Base-by-base conservation (phyloP, 2,888 invertebrate species). In the Diaprepes abbreviatus region DNA sequence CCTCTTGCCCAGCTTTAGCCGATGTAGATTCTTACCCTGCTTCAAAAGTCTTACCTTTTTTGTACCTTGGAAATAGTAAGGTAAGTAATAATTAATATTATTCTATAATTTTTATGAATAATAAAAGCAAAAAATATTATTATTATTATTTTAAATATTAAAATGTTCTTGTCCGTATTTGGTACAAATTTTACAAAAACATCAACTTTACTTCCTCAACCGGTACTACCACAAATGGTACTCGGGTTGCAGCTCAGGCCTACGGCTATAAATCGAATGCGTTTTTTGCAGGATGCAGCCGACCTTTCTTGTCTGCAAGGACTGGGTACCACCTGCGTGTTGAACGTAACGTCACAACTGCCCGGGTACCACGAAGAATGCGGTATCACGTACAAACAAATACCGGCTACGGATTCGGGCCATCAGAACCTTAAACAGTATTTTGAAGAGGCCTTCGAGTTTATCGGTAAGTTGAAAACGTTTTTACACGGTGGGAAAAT, bases 351-450 rank as follows among this genome's bases (percentile, higher is more conserved):
- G 80, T 90, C 92, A 79, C 91, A 92, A 82, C 85, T 91, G 79
- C 91, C 92, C 66, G 90, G 90, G 70, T 89, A 90, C 82, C 91
- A 90, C 84, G 89, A 91, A 82, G 86, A 87, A 73, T 85, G 88
- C 74, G 90, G 90, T 70, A 89, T 90, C 78, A 87, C 87, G 70
- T 93, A 93, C 84, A 90, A 91, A 84, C 90, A 93, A 82, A 90
- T 94, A 82, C 93, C 93, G 66, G 94, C 94, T 75, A 89, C 91
- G 71, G 94, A 94, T 86, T 93, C 92, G 74, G 91, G 92, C 55
- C 92, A 92, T 80, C 94, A 94, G 83, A 94, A 94, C 86, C 90
- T 94, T 71, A 92, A 92, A 80, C 94, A 94, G 87, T 94, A 93
- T 87, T 94, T 94, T 86, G 92, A 93, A 81, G 93, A 94, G 83